Percentiles rank a stretch among this genome's conserved stretches.
Conservation (phyloP, 2,888 invertebrate genomes). For the Deilephila elpenor region DNA sequence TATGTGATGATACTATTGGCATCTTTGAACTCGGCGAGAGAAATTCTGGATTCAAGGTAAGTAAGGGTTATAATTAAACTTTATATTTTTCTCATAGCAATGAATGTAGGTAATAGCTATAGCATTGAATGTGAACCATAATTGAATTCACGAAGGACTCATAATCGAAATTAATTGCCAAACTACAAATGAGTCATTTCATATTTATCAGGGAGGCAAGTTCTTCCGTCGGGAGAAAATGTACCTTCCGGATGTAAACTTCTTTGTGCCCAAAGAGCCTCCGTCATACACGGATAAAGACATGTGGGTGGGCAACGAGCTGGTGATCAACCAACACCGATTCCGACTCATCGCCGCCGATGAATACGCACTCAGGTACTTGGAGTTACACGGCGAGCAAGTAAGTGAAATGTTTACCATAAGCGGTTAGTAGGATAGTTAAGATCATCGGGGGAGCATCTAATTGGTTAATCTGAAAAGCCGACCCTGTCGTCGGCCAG, state of each 20-base stretch:
- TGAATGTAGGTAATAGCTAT: too few relatives aligned
- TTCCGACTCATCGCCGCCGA: slow-evolving; percentile 93
- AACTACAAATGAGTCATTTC: background rate
- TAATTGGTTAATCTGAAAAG: too few relatives aligned
- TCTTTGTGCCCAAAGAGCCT: slow-evolving; percentile 89
- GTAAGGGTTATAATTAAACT: slow-evolving; percentile 10
- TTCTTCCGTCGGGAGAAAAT: slow-evolving; percentile 89
- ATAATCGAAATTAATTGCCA: too few relatives aligned
- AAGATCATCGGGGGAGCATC: too few relatives aligned
- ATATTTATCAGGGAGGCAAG: slow-evolving; percentile 79
- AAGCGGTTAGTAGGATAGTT: too few relatives aligned
- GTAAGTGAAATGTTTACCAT: slow-evolving; percentile 66
- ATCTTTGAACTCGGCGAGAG: slow-evolving; percentile 90
- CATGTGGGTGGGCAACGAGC: slow-evolving; percentile 92
- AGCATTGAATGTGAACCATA: too few relatives aligned
- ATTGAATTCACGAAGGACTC: too few relatives aligned
- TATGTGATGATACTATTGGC: slow-evolving; percentile 93
- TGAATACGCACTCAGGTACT: slow-evolving; percentile 93
- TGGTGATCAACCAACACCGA: slow-evolving; percentile 90
- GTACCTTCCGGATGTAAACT: slow-evolving; percentile 89
- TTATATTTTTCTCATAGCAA: too few relatives aligned
- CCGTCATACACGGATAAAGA: slow-evolving; percentile 90
- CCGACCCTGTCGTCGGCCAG: too few relatives aligned
- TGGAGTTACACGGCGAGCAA: slow-evolving; percentile 91
- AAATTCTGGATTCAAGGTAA: slow-evolving; percentile 87